These are phyloP conservation scores for Onychostruthus taczanowskii DNA, from an alignment of 2,113 vertebrate species.

Conservation along the genomic window DNA sequence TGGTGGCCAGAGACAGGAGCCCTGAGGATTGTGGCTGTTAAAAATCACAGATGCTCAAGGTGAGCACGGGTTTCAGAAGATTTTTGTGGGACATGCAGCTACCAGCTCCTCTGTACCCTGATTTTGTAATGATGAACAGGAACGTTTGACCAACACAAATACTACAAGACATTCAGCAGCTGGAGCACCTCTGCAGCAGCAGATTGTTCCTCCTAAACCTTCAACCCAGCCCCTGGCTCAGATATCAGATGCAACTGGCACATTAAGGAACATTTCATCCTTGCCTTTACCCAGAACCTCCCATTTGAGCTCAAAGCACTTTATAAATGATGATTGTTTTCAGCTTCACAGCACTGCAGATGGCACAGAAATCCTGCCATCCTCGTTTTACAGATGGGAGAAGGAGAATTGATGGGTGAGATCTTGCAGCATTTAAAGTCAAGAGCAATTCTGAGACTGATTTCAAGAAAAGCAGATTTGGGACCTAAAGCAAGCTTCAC, in stretches of 20 bases:
- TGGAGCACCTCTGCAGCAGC: not conserved
- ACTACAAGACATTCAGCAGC: not conserved
- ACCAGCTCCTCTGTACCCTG: not conserved
- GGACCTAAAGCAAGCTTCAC: not conserved
- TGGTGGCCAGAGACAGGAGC: not conserved
- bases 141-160: not conserved
- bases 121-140: not conserved
- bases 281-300: slow-evolving; percentile 3
- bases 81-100: not conserved
- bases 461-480: slow-evolving; percentile 21
- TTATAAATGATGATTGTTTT: slow-evolving; percentile 53
- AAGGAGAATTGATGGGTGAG: slow-evolving; percentile 29
- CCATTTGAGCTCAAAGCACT: slow-evolving; percentile 13
- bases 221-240: not conserved
- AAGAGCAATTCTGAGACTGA: not conserved
- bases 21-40: not conserved
- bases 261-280: slow-evolving; percentile 4
- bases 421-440: slow-evolving; percentile 21
- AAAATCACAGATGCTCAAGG: not conserved
- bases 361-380: slow-evolving; percentile 51
- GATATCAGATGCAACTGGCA: not conserved
- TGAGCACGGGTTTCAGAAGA: fast-evolving
- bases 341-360: slow-evolving; percentile 43
- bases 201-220: not conserved
- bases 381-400: slow-evolving; percentile 13